A percentile compares a stretch with the other conserved stretches of the same genome.
These are phyloP conservation scores for Caretta caretta DNA, from an alignment of 2,113 vertebrate species.

Conservation along the genomic window DNA sequence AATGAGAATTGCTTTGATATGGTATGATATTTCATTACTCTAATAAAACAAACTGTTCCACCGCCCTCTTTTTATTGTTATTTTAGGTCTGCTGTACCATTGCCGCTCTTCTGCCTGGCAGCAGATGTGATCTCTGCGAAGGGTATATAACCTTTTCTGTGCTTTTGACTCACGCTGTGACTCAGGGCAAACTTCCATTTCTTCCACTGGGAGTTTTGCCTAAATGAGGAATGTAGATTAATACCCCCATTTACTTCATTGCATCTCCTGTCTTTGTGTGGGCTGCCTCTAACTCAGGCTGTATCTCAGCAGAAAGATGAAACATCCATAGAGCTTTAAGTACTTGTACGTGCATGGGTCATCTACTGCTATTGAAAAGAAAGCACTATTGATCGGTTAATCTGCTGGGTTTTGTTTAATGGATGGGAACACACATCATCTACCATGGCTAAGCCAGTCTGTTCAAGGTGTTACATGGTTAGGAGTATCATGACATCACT, in stretches of 20 bases:
- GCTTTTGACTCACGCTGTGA: neutral
- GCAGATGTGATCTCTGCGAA: neutral
- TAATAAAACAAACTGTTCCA: neutral
- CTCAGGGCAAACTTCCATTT: fast-evolving
- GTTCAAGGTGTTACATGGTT: neutral
- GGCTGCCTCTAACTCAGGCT: neutral
- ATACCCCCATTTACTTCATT: fast-evolving
- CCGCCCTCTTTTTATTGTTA: neutral
- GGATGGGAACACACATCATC: neutral
- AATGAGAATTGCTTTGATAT: constrained; percentile 28
- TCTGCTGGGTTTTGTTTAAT: neutral
- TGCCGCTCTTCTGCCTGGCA: neutral
- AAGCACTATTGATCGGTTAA: fast-evolving
- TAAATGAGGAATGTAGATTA: neutral
- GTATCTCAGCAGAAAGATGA: neutral
- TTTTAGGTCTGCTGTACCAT: neutral
- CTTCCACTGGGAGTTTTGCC: neutral
- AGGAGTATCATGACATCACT: neutral
- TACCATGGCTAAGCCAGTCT: neutral
- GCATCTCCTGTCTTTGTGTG: fast-evolving
- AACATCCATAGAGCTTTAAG: neutral
- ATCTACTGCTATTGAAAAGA: neutral
- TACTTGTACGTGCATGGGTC: neutral
- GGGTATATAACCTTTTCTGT: neutral
- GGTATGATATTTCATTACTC: constrained; percentile 5